phyloP scores from a whole-genome alignment of 2,113 vertebrate genomes.

The Mastomys coucha region DNA sequence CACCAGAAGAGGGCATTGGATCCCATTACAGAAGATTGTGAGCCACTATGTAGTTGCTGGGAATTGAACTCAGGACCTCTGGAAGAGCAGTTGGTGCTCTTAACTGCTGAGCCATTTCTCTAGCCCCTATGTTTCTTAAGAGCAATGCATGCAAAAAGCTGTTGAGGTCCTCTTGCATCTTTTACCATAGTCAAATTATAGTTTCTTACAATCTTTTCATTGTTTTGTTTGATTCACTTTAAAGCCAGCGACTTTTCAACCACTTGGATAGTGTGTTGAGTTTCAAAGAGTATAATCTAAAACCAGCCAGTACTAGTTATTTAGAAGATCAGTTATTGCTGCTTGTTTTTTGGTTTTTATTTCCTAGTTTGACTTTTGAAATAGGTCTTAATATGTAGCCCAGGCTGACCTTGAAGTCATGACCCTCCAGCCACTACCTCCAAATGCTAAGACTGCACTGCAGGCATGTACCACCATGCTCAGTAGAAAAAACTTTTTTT shows the following conservation, averaged over 20 bases:
- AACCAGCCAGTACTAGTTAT: slow-evolving; percentile 66
- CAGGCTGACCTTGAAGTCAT: background rate
- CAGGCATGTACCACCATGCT: background rate
- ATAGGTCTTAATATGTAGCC: background rate
- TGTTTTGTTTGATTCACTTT: slow-evolving; percentile 55
- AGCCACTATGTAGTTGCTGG: no score
- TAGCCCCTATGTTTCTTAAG: background rate
- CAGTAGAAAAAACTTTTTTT: background rate
- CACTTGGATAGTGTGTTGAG: slow-evolving; percentile 62
- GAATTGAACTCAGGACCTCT: no score
- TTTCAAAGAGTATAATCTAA: slow-evolving; percentile 63
- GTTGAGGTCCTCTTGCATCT: background rate
- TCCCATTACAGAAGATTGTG: no score
- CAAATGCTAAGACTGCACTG: background rate
- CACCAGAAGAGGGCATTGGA: no score
- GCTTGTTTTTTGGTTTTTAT: background rate
- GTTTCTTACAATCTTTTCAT: slow-evolving; percentile 61
- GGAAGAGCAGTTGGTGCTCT: no score
- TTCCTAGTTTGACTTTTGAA: background rate
- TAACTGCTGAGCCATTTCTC: no score
- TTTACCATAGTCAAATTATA: slow-evolving; percentile 44
- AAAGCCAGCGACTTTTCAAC: slow-evolving; percentile 63
- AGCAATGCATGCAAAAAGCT: background rate
- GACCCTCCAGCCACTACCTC: background rate
- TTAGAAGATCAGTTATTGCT: slow-evolving; percentile 60